These are phyloP conservation scores for Brachyptera risi DNA, from an alignment of 2,888 invertebrate species.

Conservation along the genomic window DNA sequence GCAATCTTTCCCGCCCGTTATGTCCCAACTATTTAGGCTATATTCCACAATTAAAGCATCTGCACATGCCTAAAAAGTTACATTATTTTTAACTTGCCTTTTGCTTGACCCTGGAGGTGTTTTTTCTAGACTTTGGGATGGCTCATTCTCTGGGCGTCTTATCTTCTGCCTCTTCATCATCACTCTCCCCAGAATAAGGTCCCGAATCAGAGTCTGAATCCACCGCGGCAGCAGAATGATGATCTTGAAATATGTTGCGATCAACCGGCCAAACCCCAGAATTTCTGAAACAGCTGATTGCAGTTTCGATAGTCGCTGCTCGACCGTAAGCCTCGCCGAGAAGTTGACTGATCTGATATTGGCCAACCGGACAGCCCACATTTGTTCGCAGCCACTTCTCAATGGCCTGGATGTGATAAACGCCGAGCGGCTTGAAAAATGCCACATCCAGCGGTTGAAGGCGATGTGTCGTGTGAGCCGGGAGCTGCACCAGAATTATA, in stretches of 20 bases:
- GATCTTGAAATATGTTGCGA: conserved; percentile 30
- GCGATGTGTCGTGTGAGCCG: conserved; percentile 25
- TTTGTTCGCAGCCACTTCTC: conserved; percentile 23
- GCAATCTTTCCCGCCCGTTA: no score
- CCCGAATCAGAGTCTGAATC: conserved; percentile 1
- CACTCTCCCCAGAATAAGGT: not conserved
- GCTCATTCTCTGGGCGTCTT: no score
- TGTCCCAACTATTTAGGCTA: no score
- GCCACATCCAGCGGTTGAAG: conserved; percentile 29
- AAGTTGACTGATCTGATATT: conserved; percentile 31
- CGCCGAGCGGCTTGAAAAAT: conserved; percentile 36
- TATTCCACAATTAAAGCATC: no score
- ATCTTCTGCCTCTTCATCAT: not conserved
- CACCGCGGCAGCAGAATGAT: conserved; percentile 29
- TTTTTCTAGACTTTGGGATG: not conserved
- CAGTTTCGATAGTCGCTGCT: conserved; percentile 32
- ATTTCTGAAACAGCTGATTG: conserved; percentile 30
- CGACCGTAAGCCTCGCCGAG: conserved; percentile 33
- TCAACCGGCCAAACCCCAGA: conserved; percentile 34
- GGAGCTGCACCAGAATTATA: conserved; percentile 23
- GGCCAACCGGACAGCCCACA: conserved; percentile 26
- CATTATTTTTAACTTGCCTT: no score
- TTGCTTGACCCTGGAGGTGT: not conserved
- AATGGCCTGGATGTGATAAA: conserved; percentile 31
- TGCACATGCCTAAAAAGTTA: no score